phyloP scores from a whole-genome alignment of 2,888 invertebrate genomes.

The Phortica magna region DNA sequence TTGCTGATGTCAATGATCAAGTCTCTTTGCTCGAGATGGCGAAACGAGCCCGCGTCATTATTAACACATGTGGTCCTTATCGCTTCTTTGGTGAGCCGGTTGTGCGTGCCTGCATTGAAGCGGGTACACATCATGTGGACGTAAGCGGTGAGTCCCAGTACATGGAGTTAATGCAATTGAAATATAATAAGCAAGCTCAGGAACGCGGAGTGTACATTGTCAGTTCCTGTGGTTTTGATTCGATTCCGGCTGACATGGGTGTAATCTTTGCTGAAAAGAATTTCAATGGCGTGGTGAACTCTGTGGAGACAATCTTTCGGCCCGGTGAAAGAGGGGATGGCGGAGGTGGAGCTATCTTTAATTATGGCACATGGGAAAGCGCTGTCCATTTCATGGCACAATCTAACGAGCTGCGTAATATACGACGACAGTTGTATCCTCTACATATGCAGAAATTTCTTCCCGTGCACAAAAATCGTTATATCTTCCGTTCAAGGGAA shows the following conservation, averaged over 20 bases:
- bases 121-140: constrained; percentile 92
- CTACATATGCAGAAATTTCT: constrained; percentile 81
- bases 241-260: constrained; percentile 95
- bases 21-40: constrained; percentile 90
- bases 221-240: constrained; percentile 96
- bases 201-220: constrained; percentile 91
- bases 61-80: constrained; percentile 97
- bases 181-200: constrained; percentile 86
- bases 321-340: constrained; percentile 68
- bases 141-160: constrained; percentile 95
- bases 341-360: constrained; percentile 80
- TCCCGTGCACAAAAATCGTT: constrained; percentile 81
- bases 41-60: constrained; percentile 85
- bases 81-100: constrained; percentile 93
- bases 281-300: constrained; percentile 87
- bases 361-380: constrained; percentile 95
- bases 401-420: constrained; percentile 81
- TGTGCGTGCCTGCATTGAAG: constrained; percentile 88
- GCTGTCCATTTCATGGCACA: constrained; percentile 87
- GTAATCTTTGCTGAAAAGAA: constrained; percentile 86
- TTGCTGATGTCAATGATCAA: constrained; percentile 88
- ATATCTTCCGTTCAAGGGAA: constrained; percentile 79
- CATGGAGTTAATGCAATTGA: constrained; percentile 90
- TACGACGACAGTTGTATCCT: constrained; percentile 85
- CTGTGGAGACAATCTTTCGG: constrained; percentile 85